Evolutionary conservation across 1,140 invertebrate genomes (phyloP).

Genomic region (Drosophila seguyi): DNA sequence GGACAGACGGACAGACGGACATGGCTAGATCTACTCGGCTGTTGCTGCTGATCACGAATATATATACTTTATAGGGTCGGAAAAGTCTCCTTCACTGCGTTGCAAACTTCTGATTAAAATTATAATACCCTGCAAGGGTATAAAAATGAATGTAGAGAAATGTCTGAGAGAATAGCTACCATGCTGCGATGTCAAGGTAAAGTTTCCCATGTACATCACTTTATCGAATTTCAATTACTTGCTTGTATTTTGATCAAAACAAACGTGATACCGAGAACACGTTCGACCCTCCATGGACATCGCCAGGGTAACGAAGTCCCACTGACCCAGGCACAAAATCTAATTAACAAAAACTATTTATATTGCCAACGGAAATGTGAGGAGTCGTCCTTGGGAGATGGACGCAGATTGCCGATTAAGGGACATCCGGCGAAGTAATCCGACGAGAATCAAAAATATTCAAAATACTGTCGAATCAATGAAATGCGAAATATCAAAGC

Average conservation of each 20-base stretch:
- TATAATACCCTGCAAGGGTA: too few species aligned
- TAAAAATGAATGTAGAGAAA: not conserved
- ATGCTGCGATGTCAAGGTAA: slow-evolving; percentile 7
- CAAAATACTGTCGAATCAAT: slow-evolving; percentile 59
- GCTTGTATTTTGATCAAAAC: slow-evolving; percentile 14
- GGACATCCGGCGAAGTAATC: slow-evolving; percentile 29
- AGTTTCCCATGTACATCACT: slow-evolving; percentile 13
- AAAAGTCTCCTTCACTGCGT: too few species aligned
- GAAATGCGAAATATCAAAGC: slow-evolving; percentile 70
- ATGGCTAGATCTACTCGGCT: too few species aligned
- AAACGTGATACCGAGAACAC: slow-evolving; percentile 13
- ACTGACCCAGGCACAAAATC: slow-evolving; percentile 39
- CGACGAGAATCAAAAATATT: slow-evolving; percentile 40
- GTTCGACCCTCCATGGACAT: slow-evolving; percentile 19
- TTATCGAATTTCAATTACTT: slow-evolving; percentile 32
- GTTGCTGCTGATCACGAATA: too few species aligned
- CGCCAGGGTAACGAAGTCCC: slow-evolving; percentile 29
- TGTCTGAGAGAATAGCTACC: not conserved
- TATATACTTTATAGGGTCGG: too few species aligned
- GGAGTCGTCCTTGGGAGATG: slow-evolving; percentile 1
- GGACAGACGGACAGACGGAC: too few species aligned
- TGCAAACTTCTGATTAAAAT: too few species aligned
- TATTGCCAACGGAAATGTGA: slow-evolving; percentile 27
- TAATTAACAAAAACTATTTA: slow-evolving; percentile 61
- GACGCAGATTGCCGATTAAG: slow-evolving; percentile 14